A percentile compares a stretch with the other conserved stretches of the same genome.
Conservation (phyloP, 2,888 invertebrate species). For the Nezara viridula region DNA sequence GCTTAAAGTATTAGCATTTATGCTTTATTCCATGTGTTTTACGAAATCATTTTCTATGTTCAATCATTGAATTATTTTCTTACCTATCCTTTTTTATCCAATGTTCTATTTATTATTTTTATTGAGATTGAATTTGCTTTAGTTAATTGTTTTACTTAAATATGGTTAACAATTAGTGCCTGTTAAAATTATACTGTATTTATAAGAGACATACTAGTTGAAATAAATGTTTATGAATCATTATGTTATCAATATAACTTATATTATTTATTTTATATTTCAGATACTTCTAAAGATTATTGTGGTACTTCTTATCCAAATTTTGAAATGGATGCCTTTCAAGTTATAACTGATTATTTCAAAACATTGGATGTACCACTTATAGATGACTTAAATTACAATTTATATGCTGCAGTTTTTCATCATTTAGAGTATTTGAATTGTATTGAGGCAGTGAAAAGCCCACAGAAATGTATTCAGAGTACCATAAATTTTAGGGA, state of each 20-base stretch:
- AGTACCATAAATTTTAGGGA: not conserved
- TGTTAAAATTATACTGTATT: not conserved
- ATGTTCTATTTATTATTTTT: no score
- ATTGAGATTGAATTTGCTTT: not conserved
- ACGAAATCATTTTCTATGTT: no score
- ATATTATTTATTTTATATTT: constrained; percentile 43
- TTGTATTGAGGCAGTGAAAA: constrained; percentile 48
- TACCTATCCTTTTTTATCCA: no score
- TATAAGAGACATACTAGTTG: no score
- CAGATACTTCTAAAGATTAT: constrained; percentile 61
- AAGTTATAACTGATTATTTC: constrained; percentile 63
- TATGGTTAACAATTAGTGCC: not conserved
- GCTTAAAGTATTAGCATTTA: no score
- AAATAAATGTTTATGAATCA: no score
- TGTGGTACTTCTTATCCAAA: constrained; percentile 60
- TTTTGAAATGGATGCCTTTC: constrained; percentile 63
- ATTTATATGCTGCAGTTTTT: constrained; percentile 61
- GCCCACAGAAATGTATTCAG: constrained; percentile 55
- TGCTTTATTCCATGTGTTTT: no score
- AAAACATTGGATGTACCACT: constrained; percentile 60
- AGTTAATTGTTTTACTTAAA: not conserved
- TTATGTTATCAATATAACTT: not conserved
- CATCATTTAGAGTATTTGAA: constrained; percentile 61
- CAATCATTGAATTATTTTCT: no score
- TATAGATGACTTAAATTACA: constrained; percentile 59